Base-by-base conservation (phyloP, 2,888 invertebrate genomes). In the Embidobia sp. region DNA sequence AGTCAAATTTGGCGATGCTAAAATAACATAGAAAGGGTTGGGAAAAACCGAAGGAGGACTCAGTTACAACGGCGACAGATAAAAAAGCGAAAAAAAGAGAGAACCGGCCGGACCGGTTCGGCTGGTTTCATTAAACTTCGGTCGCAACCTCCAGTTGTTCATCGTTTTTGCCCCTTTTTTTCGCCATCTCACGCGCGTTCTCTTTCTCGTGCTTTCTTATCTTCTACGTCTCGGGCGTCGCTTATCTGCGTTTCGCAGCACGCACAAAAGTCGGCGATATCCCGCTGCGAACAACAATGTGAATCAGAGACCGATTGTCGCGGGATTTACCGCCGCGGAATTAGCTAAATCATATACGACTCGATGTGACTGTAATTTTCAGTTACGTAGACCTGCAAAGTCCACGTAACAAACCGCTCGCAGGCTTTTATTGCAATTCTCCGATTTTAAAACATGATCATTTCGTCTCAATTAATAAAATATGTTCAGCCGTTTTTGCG, bases 81-180 rank as follows among this genome's bases (percentile, higher is more conserved):
- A 59, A 66, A 64, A 66, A 72, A 67, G 63, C 69, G 37, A 55
- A 53, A 72, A 53, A 11, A 53, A 51, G 18, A 82, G 81, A 81
- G 84, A 66, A 66, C 74, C 59, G 59, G 53, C 51, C 33, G 46
- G 46, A 74, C 74, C 74, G 74, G 74, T 74, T 74, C 59, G 40
- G 66, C 19, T 46, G 66, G 74, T 74, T 74, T 66, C 74, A 74
- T 74, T 74, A 61, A 74, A 67, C 66, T 53, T 74, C 61, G 66
- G 51, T 81, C 81, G 84, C 85, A 83, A 81, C 82, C 82, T 81
- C 83, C 81, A 16, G 18, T 59, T 35, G 16, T 37, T 29, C 40
- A 18, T 63, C 44, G 31, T 49, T 33, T 44, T 35, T 18, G 73
- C 73, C 63, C 55, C 49, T 48, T 22, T 55, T 57, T 49, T 19